Evolutionary conservation across 2,113 vertebrate genomes (phyloP).

Genomic region (Calyptomena viridis): DNA sequence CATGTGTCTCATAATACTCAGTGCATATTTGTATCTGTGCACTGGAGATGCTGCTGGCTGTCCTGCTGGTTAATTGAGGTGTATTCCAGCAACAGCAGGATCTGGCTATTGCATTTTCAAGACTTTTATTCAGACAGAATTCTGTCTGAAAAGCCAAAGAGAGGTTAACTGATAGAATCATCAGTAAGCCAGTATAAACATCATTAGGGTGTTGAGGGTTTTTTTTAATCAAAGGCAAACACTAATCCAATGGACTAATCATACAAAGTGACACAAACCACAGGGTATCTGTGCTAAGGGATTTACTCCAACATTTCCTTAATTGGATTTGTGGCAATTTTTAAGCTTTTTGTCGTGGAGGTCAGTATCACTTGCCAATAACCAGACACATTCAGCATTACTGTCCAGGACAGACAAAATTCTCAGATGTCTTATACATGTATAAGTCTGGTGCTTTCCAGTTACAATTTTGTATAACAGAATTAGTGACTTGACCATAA

Average conservation of each 20-base stretch:
- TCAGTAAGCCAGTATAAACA: background rate
- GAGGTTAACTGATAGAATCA: background rate
- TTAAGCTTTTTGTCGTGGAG: background rate
- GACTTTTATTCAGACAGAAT: background rate
- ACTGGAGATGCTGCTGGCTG: background rate
- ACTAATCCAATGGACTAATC: background rate
- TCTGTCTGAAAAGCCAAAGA: background rate
- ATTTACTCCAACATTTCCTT: background rate
- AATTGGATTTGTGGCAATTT: background rate
- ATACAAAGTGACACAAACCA: background rate
- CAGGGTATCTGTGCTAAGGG: background rate
- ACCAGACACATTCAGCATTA: background rate
- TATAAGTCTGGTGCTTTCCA: background rate
- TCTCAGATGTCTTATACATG: background rate
- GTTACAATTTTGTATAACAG: background rate
- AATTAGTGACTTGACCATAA: background rate
- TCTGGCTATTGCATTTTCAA: background rate
- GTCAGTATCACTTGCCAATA: background rate
- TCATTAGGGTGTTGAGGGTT: background rate
- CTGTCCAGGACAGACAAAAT: background rate
- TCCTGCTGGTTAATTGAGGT: background rate
- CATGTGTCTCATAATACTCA: background rate
- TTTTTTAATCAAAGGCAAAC: slow-evolving; percentile 13
- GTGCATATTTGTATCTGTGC: background rate
- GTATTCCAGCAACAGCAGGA: background rate